These are phyloP conservation scores for Heliconius hermathena DNA, from an alignment of 1,140 invertebrate species.

Conservation along the genomic window DNA sequence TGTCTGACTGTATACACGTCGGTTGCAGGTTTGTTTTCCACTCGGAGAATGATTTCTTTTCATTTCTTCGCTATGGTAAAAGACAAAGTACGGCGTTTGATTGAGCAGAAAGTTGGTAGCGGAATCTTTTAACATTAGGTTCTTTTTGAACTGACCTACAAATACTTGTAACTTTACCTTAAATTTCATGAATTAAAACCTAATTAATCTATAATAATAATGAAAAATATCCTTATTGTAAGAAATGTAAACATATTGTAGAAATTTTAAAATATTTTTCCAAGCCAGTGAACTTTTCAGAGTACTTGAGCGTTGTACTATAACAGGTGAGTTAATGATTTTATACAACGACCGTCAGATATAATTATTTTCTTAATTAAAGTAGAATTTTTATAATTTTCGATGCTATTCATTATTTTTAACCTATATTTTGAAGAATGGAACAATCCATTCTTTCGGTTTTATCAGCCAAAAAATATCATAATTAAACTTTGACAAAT, in stretches of 20 bases:
- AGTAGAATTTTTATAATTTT: not conserved
- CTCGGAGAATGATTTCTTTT: too few relatives aligned
- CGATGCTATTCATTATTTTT: not conserved
- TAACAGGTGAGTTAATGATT: conserved; percentile 8
- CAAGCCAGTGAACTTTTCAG: not conserved
- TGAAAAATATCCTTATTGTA: not conserved
- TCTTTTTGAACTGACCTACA: too few relatives aligned
- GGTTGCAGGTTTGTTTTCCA: too few relatives aligned
- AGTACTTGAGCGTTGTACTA: not conserved
- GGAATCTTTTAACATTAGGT: not conserved
- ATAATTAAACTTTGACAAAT: not conserved
- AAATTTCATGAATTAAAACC: not conserved
- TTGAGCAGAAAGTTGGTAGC: not conserved
- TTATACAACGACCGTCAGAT: conserved; percentile 4
- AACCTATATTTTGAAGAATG: not conserved
- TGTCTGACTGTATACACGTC: too few relatives aligned
- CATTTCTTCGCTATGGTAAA: too few relatives aligned
- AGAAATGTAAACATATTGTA: not conserved
- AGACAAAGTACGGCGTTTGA: too few relatives aligned
- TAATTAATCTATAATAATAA: not conserved
- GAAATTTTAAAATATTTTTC: not conserved
- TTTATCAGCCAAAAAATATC: not conserved
- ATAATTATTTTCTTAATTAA: conserved; percentile 14
- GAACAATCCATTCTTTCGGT: not conserved
- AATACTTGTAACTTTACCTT: too few relatives aligned